phyloP scores from a whole-genome alignment of 2,797 vertebrate species.

The Paguma larvata region DNA sequence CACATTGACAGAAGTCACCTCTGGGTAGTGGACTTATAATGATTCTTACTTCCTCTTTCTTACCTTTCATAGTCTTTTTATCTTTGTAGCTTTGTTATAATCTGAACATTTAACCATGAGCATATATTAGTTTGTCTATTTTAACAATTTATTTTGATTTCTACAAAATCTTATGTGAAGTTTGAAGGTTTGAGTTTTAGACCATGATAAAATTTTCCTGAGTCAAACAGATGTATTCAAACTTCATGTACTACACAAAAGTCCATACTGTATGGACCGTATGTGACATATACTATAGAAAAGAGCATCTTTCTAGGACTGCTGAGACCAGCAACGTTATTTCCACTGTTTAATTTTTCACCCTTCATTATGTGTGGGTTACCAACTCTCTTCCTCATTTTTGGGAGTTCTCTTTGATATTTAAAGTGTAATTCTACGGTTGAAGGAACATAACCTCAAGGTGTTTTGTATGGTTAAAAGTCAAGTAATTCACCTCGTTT shows the following conservation, averaged over 20 bases:
- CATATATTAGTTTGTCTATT: neutral
- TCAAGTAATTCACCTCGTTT: neutral
- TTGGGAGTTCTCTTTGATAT: conserved; percentile 37
- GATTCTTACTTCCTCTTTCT: neutral
- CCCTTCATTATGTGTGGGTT: neutral
- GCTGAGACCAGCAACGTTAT: neutral
- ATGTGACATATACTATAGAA: neutral
- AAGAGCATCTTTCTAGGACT: neutral
- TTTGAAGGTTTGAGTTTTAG: conserved; percentile 42
- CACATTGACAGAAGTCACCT: neutral
- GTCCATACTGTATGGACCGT: neutral
- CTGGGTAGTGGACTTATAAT: neutral
- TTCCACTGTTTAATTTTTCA: conserved; percentile 45
- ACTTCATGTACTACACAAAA: neutral
- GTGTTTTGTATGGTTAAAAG: conserved; percentile 43
- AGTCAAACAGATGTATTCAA: conserved; percentile 48
- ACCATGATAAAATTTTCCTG: neutral
- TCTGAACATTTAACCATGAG: neutral
- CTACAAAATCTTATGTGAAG: neutral
- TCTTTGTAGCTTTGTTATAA: neutral
- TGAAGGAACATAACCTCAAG: neutral
- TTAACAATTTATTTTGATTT: conserved; percentile 42
- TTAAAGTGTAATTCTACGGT: conserved; percentile 50
- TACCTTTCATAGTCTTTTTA: neutral
- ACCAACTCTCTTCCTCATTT: conserved; percentile 39